Percentiles rank a stretch among this genome's conserved stretches.
Evolutionary conservation across 2,797 vertebrate genomes (phyloP).

Genomic region (Silurus aristotelis): DNA sequence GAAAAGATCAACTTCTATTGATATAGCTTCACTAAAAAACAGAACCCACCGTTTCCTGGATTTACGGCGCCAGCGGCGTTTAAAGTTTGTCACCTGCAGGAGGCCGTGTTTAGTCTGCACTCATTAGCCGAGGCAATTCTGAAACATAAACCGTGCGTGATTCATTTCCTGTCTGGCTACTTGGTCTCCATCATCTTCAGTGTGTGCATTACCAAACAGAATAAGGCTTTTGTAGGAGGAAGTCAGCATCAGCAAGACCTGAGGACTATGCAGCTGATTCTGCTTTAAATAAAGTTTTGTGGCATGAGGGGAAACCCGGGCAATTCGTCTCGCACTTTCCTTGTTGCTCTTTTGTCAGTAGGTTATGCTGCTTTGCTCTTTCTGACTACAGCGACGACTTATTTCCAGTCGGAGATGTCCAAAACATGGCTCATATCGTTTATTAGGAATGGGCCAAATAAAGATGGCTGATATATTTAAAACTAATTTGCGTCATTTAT

Average conservation of each 20-base stretch:
- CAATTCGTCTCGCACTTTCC: background rate
- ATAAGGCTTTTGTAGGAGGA: constrained; percentile 3
- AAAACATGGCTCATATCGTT: background rate
- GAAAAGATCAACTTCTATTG: background rate
- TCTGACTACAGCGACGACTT: background rate
- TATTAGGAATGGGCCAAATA: background rate
- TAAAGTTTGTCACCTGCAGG: constrained; percentile 24
- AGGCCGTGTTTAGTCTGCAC: constrained; percentile 26
- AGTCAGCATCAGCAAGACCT: background rate
- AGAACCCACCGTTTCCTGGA: background rate
- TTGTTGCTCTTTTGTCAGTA: background rate
- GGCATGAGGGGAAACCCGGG: background rate
- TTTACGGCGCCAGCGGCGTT: background rate
- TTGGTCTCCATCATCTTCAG: background rate
- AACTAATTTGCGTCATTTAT: background rate
- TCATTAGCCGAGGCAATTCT: constrained; percentile 29
- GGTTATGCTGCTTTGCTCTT: background rate
- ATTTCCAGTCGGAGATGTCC: background rate
- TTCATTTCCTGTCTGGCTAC: constrained; percentile 39
- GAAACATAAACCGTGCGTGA: constrained; percentile 26
- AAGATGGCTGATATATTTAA: background rate
- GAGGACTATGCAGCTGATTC: background rate
- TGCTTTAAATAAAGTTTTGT: constrained; percentile 15
- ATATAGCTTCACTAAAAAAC: background rate
- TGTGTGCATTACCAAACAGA: constrained; percentile 8